A percentile compares a stretch with the other conserved stretches of the same genome.
Conservation (phyloP, 1,140 invertebrate genomes). For the Bombus sibiricus region DNA sequence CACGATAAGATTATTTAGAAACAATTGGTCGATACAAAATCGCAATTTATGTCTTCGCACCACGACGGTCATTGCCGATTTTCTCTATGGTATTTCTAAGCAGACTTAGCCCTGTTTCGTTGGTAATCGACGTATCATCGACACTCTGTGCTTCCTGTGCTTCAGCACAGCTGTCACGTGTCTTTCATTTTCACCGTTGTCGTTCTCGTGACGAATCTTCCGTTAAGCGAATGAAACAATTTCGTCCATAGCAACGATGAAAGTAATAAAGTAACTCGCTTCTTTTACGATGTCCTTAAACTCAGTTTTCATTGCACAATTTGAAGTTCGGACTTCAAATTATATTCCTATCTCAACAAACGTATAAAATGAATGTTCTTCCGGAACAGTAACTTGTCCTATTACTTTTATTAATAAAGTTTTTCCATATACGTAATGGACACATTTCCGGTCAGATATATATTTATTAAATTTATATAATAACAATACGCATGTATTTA, state of each 20-base stretch:
- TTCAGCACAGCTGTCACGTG: constrained; percentile 46
- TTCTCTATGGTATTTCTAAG: constrained; percentile 23
- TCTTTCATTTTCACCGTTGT: constrained; percentile 8
- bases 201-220: neutral
- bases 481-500: too few relatives aligned
- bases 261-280: neutral
- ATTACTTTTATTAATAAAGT: neutral
- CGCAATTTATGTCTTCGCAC: neutral
- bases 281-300: neutral
- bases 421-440: too few relatives aligned
- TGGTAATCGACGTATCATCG: constrained; percentile 35
- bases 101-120: constrained; percentile 10
- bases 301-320: neutral
- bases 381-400: too few relatives aligned
- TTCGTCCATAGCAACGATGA: neutral
- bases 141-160: constrained; percentile 47
- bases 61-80: neutral
- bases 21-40: neutral
- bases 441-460: too few relatives aligned
- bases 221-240: too few relatives aligned
- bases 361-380: neutral
- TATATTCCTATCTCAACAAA: neutral
- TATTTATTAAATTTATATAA: too few relatives aligned
- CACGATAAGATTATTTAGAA: neutral
- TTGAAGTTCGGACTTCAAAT: neutral